These are phyloP conservation scores for Spongilla lacustris DNA, from an alignment of 37 sponge, comb jelly and placozoan species.

Conservation along the genomic window DNA sequence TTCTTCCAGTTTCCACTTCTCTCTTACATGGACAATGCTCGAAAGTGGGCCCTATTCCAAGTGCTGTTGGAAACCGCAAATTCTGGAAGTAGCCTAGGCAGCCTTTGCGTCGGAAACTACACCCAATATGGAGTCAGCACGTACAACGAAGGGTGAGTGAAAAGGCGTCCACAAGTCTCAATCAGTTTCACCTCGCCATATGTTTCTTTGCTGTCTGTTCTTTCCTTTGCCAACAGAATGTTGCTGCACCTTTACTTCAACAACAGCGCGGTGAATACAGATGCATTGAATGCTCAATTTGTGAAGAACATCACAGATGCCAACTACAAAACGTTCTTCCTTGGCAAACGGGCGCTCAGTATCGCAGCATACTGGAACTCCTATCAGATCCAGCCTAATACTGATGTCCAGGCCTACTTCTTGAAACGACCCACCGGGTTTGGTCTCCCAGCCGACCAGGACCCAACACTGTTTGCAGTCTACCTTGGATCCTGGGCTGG, in stretches of 20 bases:
- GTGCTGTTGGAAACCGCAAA: neutral
- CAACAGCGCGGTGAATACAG: neutral
- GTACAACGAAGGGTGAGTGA: slow-evolving; percentile 68
- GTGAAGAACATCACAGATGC: neutral
- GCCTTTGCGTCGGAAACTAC: slow-evolving; percentile 47
- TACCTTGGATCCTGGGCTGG: neutral
- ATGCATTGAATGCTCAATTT: neutral
- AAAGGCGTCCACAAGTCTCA: neutral
- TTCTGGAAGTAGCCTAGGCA: neutral
- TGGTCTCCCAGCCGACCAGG: neutral
- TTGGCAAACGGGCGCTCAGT: neutral
- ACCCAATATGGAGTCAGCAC: slow-evolving; percentile 14
- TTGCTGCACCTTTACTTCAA: slow-evolving; percentile 31
- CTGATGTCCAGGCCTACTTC: no score
- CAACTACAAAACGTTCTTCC: neutral
- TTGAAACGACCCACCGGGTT: no score
- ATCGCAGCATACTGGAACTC: neutral
- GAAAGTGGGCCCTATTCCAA: slow-evolving; percentile 33
- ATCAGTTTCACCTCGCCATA: no score
- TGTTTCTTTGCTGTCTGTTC: no score
- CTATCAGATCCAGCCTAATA: no score
- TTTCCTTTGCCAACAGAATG: slow-evolving; percentile 1
- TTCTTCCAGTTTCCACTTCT: slow-evolving; percentile 72
- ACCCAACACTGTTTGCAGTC: slow-evolving; percentile 22
- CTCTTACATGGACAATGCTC: slow-evolving; percentile 47